phyloP scores from a whole-genome alignment of 2,797 vertebrate species.

The Dicrostonyx torquatus region DNA sequence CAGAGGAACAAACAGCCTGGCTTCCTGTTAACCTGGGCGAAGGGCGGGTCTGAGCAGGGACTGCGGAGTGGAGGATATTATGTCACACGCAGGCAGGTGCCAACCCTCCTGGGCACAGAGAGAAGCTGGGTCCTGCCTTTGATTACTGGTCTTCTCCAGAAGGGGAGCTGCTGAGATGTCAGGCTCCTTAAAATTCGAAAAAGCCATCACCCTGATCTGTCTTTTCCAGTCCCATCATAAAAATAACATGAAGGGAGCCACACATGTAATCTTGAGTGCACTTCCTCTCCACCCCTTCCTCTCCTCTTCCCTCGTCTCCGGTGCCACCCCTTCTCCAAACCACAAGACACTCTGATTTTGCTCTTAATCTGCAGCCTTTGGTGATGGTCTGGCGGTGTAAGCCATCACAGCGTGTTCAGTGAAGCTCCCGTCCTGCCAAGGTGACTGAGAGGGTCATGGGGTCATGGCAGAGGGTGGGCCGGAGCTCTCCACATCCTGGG shows the following conservation, averaged over 20 bases:
- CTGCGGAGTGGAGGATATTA: neutral
- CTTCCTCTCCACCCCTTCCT: neutral
- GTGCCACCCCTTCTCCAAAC: neutral
- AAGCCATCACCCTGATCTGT: neutral
- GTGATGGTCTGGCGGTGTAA: neutral
- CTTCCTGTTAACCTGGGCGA: neutral
- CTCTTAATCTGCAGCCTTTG: neutral
- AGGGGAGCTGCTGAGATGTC: neutral
- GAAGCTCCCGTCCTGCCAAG: neutral
- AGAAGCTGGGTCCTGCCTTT: conserved; percentile 14
- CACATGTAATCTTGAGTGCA: conserved; percentile 26
- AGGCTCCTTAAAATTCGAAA: conserved; percentile 34
- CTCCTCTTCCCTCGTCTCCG: neutral
- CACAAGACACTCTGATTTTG: neutral
- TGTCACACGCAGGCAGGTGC: conserved; percentile 44
- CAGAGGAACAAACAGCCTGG: neutral
- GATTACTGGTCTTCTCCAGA: neutral
- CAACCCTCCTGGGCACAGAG: neutral
- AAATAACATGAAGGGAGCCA: conserved; percentile 15
- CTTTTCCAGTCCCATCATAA: conserved; percentile 43
- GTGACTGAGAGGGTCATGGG: neutral
- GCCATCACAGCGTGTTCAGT: neutral
- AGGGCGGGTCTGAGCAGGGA: neutral
- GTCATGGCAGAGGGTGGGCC: neutral
- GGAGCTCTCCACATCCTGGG: neutral